These are phyloP conservation scores for Morpho deidamia DNA, from an alignment of 2,888 invertebrate genomes.

Conservation along the genomic window DNA sequence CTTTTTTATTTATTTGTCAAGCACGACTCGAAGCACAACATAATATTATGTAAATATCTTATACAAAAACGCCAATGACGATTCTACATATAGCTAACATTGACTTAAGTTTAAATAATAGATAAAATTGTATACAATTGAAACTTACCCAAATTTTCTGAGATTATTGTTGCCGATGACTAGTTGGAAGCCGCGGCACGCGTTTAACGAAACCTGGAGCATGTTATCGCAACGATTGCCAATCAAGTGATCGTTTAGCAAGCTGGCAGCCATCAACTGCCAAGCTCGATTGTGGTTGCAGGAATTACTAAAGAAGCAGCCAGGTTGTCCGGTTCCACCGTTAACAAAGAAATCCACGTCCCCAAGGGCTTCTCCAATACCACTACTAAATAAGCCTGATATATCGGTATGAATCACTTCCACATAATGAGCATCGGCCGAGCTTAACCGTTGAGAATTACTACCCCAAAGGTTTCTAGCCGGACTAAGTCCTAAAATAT, in stretches of 20 bases:
- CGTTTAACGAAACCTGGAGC: constrained; percentile 35
- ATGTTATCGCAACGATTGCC: constrained; percentile 38
- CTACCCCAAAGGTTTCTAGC: constrained; percentile 38
- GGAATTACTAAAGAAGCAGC: constrained; percentile 37
- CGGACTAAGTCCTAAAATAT: constrained; percentile 45
- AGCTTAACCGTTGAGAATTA: constrained; percentile 32
- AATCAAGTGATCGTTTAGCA: constrained; percentile 29
- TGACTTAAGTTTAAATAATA: not conserved
- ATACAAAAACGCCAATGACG: too few species aligned
- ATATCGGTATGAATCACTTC: constrained; percentile 59
- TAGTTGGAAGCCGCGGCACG: constrained; percentile 36
- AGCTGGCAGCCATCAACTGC: constrained; percentile 42
- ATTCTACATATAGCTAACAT: too few species aligned
- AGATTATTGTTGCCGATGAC: constrained; percentile 39
- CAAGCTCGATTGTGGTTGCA: constrained; percentile 51
- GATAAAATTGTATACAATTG: not conserved
- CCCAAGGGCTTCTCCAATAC: constrained; percentile 86
- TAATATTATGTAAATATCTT: too few species aligned
- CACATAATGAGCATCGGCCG: constrained; percentile 46
- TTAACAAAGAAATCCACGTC: constrained; percentile 94
- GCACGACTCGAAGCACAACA: too few species aligned
- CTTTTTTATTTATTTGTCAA: too few species aligned
- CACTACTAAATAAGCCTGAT: constrained; percentile 48
- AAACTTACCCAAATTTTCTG: constrained; percentile 41
- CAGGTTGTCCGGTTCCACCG: constrained; percentile 84